These are phyloP conservation scores for Eremobia ochroleuca DNA, from an alignment of 2,888 invertebrate species.

Conservation along the genomic window DNA sequence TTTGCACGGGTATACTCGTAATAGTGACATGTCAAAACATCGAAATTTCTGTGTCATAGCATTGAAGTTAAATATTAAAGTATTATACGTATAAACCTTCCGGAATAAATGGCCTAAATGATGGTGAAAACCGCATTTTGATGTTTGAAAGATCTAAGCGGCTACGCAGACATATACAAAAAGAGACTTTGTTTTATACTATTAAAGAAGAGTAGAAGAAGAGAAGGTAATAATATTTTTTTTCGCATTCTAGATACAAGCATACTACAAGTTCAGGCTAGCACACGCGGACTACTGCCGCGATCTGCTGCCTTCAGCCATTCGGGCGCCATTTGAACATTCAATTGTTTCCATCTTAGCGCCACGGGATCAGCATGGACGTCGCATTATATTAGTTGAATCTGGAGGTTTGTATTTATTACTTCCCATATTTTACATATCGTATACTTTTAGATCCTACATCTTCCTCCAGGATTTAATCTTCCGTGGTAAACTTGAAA, in stretches of 20 bases:
- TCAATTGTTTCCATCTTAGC: conserved; percentile 94
- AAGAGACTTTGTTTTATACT: neutral
- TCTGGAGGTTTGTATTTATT: conserved; percentile 91
- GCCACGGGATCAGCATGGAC: conserved; percentile 92
- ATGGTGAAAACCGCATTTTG: neutral
- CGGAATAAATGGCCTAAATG: neutral
- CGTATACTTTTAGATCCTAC: neutral
- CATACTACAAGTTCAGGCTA: conserved; percentile 93
- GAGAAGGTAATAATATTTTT: neutral
- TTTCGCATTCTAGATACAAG: conserved; percentile 91
- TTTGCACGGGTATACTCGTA: neutral
- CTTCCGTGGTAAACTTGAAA: too few species aligned
- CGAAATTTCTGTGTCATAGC: neutral
- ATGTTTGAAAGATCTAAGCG: neutral
- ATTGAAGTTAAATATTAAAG: neutral
- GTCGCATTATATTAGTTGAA: conserved; percentile 93
- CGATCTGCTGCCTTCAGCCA: conserved; percentile 92
- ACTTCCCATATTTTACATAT: neutral
- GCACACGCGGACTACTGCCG: conserved; percentile 92
- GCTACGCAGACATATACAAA: neutral
- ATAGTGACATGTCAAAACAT: neutral
- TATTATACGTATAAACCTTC: neutral
- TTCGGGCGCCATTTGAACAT: conserved; percentile 92
- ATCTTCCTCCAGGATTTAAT: neutral
- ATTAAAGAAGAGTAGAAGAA: neutral